Base-by-base conservation (phyloP, 2,888 invertebrate genomes). In the Laothoe populi region DNA sequence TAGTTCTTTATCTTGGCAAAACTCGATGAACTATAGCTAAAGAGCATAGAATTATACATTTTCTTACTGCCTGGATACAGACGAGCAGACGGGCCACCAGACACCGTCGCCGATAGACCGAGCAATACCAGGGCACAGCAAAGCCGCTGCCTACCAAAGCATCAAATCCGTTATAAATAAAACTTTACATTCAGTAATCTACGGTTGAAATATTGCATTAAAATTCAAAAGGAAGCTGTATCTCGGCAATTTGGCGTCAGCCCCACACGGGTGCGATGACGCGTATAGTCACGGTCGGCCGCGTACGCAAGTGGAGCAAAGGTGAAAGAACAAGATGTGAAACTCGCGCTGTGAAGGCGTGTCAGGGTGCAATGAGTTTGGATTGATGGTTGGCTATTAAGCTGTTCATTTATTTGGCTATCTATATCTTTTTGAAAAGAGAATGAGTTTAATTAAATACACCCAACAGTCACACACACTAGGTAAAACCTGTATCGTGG, bases 301-400 rank as follows among this genome's bases (percentile, higher is more conserved):
- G 88, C 69, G 61, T 77, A 64, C 72, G 73, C 84, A 91, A 82
- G 77, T 90, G 77, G 92, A 86, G 84, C 92, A 91, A 88, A 92
- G 92, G 90, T 92, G 91, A 92, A 91, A 92, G 92, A 92, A 86
- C 85, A 86, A 21, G 57, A 35, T 35, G 63, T 63, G 63, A 63
- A 57, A 63, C 63, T 59, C 57, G 57, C 48, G 48, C 24, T 16
- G 35, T 31, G 49, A 19, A 53, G 16, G 16, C 49, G 31, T 24
- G 19, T 16, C 26, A n/a, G n/a, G 35, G 24, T 13, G 23, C n/a
- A 48, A 42, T 4, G 2, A 31, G 31, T 48, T 24, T n/a, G 24
- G 24, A 48, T 48, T 26, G 48, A 13, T 48, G 1, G 23, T 4
- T 7, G 48, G 5, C 4, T 7, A 44, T 44, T 16, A 19, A 19